phyloP scores from a whole-genome alignment of 2,888 invertebrate genomes.

The Amphiduros pacificus region DNA sequence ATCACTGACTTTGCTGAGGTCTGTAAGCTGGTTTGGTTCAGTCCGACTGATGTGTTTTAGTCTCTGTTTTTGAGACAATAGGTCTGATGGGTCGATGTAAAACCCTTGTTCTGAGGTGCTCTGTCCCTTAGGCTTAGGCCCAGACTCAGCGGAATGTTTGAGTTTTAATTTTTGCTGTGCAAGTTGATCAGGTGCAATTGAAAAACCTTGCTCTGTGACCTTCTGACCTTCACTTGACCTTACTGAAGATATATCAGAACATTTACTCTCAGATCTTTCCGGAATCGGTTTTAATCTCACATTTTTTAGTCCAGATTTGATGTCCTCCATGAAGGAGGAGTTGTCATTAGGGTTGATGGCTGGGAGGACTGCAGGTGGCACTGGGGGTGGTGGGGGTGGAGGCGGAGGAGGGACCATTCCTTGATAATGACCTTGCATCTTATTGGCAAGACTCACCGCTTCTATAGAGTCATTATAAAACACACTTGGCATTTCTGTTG shows the following conservation, averaged over 20 bases:
- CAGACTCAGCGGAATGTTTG: neutral
- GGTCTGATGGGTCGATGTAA: slow-evolving; percentile 35
- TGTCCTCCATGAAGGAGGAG: neutral
- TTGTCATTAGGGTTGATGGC: neutral
- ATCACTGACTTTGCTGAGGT: slow-evolving; percentile 34
- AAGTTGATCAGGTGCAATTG: neutral
- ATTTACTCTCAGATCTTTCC: neutral
- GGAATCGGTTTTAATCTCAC: neutral
- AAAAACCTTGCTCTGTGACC: neutral
- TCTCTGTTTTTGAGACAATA: slow-evolving; percentile 38
- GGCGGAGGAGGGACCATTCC: neutral
- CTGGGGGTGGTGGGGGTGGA: slow-evolving; percentile 10
- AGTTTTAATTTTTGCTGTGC: neutral
- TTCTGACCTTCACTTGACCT: slow-evolving; percentile 1
- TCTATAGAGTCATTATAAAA: neutral
- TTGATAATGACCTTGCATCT: neutral
- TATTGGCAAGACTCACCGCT: neutral
- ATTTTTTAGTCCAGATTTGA: neutral
- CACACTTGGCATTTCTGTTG: neutral
- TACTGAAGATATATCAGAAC: too few species aligned
- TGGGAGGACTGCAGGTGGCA: neutral
- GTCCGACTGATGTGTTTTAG: slow-evolving; percentile 38
- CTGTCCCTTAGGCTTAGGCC: neutral
- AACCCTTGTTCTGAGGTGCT: neutral
- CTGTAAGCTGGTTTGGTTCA: slow-evolving; percentile 40